These are phyloP conservation scores for Capreolus pygargus DNA, from an alignment of 2,113 vertebrate species.

Conservation along the genomic window DNA sequence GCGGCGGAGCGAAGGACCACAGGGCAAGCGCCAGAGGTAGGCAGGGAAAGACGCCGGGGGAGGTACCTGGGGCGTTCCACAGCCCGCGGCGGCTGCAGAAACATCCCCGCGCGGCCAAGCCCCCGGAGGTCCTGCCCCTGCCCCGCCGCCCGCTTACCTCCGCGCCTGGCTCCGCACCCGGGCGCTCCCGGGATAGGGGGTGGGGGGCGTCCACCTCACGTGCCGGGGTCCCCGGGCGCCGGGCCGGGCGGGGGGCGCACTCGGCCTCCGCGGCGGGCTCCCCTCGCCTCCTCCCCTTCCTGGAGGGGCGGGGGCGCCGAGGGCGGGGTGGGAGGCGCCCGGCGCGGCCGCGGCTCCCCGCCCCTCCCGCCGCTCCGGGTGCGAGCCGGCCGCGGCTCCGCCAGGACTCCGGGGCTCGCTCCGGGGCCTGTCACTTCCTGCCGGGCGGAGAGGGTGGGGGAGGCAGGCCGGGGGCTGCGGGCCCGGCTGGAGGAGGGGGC, in stretches of 20 bases:
- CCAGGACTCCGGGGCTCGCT: constrained; percentile 57
- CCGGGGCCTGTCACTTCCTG: constrained; percentile 70
- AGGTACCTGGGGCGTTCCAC: constrained; percentile 66
- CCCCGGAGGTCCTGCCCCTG: constrained; percentile 47
- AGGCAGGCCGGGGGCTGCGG: constrained; percentile 55
- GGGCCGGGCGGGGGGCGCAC: constrained; percentile 44
- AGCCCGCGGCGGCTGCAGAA: constrained; percentile 19
- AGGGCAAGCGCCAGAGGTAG: neutral
- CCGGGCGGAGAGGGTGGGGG: constrained; percentile 55
- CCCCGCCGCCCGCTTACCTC: constrained; percentile 69
- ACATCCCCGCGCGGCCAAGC: constrained; percentile 55
- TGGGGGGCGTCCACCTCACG: constrained; percentile 62
- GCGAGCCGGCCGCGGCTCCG: constrained; percentile 56
- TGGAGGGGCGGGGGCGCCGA: constrained; percentile 69
- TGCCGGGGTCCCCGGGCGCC: constrained; percentile 35
- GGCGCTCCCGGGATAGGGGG: constrained; percentile 3
- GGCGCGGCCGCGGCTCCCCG: constrained; percentile 62
- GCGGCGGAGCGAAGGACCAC: constrained; percentile 24
- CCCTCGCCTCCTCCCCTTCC: constrained; percentile 70
- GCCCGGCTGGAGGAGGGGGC: constrained; percentile 55
- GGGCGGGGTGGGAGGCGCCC: constrained; percentile 62
- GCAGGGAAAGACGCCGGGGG: constrained; percentile 39
- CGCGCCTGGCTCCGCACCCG: constrained; percentile 45
- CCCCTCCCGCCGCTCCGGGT: constrained; percentile 62
- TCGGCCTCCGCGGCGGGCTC: constrained; percentile 65